phyloP scores from a whole-genome alignment of 2,113 vertebrate species.

The Pheucticus melanocephalus region DNA sequence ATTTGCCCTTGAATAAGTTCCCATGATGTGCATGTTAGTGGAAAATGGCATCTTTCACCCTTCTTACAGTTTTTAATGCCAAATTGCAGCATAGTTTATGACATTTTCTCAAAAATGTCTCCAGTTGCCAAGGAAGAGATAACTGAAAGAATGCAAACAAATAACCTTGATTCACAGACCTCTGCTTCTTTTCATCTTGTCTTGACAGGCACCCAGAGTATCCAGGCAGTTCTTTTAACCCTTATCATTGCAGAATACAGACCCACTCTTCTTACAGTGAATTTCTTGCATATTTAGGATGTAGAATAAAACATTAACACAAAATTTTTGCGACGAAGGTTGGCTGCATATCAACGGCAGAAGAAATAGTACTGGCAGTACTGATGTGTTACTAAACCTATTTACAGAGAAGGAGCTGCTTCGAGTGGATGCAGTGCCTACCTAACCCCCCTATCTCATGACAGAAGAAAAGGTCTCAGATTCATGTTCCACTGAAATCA shows the following conservation, averaged over 20 bases:
- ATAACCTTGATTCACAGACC: not conserved
- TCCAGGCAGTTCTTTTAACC: not conserved
- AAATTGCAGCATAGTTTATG: not conserved
- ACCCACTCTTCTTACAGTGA: not conserved
- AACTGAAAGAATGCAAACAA: not conserved
- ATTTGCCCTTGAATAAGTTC: not conserved
- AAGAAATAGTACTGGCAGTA: not conserved
- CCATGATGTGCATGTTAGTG: not conserved
- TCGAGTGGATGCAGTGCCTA: not conserved
- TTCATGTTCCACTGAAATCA: not conserved
- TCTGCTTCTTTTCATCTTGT: constrained; percentile 24
- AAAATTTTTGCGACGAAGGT: not conserved
- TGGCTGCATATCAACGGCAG: not conserved
- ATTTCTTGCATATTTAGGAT: not conserved
- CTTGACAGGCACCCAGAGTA: not conserved
- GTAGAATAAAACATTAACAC: not conserved
- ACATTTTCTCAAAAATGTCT: not conserved
- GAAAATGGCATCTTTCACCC: not conserved
- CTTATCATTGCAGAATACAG: not conserved
- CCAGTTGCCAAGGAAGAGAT: not conserved
- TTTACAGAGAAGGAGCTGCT: not conserved
- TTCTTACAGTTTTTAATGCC: not conserved
- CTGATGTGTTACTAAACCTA: not conserved
- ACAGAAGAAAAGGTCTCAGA: not conserved
- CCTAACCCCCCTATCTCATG: not conserved